Evolutionary conservation across 2,113 vertebrate genomes (phyloP).

Genomic region (Axis porcinus): DNA sequence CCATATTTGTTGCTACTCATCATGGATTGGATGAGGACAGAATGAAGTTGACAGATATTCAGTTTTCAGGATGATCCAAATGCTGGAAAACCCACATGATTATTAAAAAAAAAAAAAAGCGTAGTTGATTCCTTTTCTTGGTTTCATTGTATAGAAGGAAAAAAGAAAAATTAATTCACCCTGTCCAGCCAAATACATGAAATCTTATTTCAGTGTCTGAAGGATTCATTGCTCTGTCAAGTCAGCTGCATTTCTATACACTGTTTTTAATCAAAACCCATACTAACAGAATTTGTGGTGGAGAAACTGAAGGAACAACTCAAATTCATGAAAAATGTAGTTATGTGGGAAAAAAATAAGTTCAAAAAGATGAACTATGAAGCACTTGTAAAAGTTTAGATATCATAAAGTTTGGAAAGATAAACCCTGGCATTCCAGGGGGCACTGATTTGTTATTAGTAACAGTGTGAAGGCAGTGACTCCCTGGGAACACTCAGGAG

Average conservation of each 20-base stretch:
- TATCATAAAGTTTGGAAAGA: neutral
- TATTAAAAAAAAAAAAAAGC: neutral
- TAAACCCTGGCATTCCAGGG: neutral
- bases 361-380: neutral
- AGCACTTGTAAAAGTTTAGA: neutral
- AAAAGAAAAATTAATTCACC: neutral
- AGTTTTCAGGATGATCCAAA: neutral
- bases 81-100: neutral
- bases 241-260: neutral
- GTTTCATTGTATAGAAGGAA: neutral
- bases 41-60: neutral
- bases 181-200: neutral
- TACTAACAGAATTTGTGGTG: neutral
- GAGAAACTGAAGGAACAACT: neutral
- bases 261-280: neutral
- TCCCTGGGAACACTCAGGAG: neutral
- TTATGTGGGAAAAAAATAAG: neutral
- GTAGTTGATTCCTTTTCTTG: neutral
- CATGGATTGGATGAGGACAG: neutral
- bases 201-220: neutral
- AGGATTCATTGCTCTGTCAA: neutral
- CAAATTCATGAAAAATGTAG: neutral
- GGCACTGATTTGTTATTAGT: neutral
- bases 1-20: neutral
- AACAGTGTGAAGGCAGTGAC: neutral